These are phyloP conservation scores for Paramormyrops kingsleyae DNA, from an alignment of 2,113 vertebrate genomes.

Conservation along the genomic window DNA sequence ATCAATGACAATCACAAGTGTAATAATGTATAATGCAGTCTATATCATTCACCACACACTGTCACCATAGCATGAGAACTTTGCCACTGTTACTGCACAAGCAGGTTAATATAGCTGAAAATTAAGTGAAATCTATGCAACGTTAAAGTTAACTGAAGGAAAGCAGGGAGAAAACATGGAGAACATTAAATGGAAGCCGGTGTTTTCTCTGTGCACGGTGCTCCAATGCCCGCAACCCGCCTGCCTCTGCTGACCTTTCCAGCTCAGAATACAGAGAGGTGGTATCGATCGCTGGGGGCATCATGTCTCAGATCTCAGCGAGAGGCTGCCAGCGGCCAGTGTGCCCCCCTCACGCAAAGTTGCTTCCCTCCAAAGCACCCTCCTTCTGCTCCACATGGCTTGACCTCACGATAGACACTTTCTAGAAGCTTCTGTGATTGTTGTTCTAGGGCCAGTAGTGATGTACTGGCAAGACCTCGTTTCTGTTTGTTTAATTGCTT, in stretches of 20 bases:
- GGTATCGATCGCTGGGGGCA: slow-evolving; percentile 32
- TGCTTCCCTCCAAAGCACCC: not conserved
- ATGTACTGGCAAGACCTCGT: not conserved
- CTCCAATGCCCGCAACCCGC: not conserved
- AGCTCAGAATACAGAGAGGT: slow-evolving; percentile 27
- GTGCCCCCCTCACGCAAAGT: not conserved
- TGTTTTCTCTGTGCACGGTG: slow-evolving; percentile 13
- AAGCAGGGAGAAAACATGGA: slow-evolving; percentile 20
- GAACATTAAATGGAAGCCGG: slow-evolving; percentile 14
- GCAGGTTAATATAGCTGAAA: not conserved
- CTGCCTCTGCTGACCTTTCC: slow-evolving; percentile 28
- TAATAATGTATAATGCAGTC: not conserved
- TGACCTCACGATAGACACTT: slow-evolving; percentile 12
- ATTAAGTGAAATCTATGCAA: not conserved
- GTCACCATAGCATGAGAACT: not conserved
- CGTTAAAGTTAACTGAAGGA: not conserved
- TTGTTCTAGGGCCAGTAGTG: not conserved
- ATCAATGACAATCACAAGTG: not conserved
- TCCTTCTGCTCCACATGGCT: not conserved
- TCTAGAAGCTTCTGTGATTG: not conserved
- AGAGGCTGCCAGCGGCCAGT: not conserved
- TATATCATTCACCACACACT: not conserved
- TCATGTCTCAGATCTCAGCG: not conserved
- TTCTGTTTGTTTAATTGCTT: not conserved
- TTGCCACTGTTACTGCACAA: not conserved